A percentile compares a stretch with the other conserved stretches of the same genome.
Evolutionary conservation across 2,113 vertebrate species (phyloP).

Genomic region (Rhinoderma darwinii): DNA sequence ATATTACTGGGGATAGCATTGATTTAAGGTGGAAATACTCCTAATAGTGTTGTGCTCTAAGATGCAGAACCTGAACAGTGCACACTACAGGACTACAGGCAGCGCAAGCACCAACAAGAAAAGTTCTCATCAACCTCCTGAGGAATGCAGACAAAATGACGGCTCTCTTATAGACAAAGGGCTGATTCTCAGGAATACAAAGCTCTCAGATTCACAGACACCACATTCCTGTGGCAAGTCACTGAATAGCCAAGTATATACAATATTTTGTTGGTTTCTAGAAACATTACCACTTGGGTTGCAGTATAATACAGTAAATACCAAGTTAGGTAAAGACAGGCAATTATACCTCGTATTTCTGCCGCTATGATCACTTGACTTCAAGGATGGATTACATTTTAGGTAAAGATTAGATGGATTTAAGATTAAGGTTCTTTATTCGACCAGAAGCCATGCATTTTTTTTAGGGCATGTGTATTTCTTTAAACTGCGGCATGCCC

Average conservation of each 20-base stretch:
- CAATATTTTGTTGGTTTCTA: conserved; percentile 50
- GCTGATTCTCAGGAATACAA: conserved; percentile 62
- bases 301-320: background rate
- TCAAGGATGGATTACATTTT: background rate
- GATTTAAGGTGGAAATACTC: conserved; percentile 15
- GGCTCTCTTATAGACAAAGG: conserved; percentile 66
- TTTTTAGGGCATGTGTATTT: too few relatives aligned
- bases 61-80: background rate
- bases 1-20: background rate
- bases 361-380: background rate
- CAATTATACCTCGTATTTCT: background rate
- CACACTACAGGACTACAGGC: background rate
- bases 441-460: too few relatives aligned
- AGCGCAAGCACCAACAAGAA: conserved; percentile 57
- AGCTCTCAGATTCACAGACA: conserved; percentile 57
- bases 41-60: conserved; percentile 19
- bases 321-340: conserved; percentile 22
- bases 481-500: background rate
- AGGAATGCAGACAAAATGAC: conserved; percentile 59
- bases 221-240: conserved; percentile 53
- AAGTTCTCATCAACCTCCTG: conserved; percentile 60
- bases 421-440: background rate
- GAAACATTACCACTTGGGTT: conserved; percentile 27
- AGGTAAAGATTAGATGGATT: background rate
- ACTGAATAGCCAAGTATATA: conserved; percentile 50